Conservation (phyloP, 2,797 vertebrate species). For the Denticeps clupeoides region DNA sequence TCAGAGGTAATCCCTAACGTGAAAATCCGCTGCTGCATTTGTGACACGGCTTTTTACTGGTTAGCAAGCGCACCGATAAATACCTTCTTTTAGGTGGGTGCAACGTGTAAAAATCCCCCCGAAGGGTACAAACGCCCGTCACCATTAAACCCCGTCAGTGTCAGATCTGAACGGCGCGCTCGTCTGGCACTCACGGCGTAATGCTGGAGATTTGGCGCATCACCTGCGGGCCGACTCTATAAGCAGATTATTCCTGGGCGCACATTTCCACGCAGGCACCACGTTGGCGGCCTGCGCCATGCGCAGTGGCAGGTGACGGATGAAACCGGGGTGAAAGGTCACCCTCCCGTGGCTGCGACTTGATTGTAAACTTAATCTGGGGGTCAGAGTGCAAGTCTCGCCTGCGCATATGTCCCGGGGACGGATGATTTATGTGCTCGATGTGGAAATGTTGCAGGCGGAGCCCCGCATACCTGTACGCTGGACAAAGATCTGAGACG, state of each 20-base stretch:
- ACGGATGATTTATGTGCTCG: neutral
- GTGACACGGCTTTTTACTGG: conserved; percentile 19
- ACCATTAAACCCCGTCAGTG: conserved; percentile 17
- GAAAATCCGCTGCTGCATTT: too few species aligned
- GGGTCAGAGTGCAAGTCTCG: conserved; percentile 2
- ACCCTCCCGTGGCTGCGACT: neutral
- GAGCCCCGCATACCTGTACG: too few species aligned
- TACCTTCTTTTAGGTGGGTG: too few species aligned
- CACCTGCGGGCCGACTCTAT: conserved; percentile 18
- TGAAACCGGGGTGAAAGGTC: neutral
- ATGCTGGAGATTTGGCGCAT: conserved; percentile 24
- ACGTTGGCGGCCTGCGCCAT: too few species aligned
- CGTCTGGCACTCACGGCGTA: conserved; percentile 17
- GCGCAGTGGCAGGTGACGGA: neutral
- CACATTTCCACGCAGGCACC: too few species aligned
- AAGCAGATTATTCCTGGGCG: conserved; percentile 26
- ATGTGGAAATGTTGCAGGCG: conserved; percentile 1
- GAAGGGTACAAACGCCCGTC: conserved; percentile 4
- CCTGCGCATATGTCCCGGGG: conserved; percentile 15
- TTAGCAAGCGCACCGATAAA: too few species aligned
- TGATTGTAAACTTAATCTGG: conserved; percentile 1
- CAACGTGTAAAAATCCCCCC: too few species aligned
- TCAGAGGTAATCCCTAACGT: too few species aligned
- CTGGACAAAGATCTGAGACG: too few species aligned
- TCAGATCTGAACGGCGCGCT: conserved; percentile 13